Evolutionary conservation across 2,113 vertebrate species (phyloP).

Genomic region (Nanorana parkeri): DNA sequence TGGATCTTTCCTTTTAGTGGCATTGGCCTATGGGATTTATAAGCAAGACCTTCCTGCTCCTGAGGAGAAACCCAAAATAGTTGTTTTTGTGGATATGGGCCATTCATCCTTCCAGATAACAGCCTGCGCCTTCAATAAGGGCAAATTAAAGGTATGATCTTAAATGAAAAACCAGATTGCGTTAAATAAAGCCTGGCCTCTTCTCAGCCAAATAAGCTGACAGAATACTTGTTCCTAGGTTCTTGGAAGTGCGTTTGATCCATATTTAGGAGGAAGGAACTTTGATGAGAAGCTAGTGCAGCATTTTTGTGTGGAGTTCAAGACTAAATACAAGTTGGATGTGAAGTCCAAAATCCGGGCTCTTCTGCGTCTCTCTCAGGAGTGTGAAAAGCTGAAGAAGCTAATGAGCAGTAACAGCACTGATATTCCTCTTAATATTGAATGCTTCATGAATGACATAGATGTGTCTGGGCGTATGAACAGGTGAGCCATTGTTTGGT

Average conservation of each 20-base stretch:
- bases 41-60: constrained; percentile 78
- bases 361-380: constrained; percentile 78
- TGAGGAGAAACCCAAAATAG: constrained; percentile 78
- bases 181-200: too few species aligned
- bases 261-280: constrained; percentile 79
- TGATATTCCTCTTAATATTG: constrained; percentile 78
- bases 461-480: constrained; percentile 81
- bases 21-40: constrained; percentile 82
- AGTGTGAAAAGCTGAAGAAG: constrained; percentile 84
- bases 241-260: constrained; percentile 83
- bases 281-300: constrained; percentile 82
- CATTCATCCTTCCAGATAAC: constrained; percentile 83
- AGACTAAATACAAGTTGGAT: constrained; percentile 78
- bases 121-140: constrained; percentile 81
- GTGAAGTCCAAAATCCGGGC: constrained; percentile 76
- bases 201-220: not conserved
- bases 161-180: not conserved
- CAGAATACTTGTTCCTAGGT: constrained; percentile 67
- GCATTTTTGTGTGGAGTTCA: constrained; percentile 80
- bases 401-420: constrained; percentile 82
- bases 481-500: constrained; percentile 66
- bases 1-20: constrained; percentile 67
- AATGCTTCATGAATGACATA: constrained; percentile 82
- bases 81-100: constrained; percentile 83
- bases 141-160: constrained; percentile 76